Evolutionary conservation across 2,888 invertebrate genomes (phyloP), one percentile per base, ranked within the genome.

Genomic region (Agonopterix arenella): DNA sequence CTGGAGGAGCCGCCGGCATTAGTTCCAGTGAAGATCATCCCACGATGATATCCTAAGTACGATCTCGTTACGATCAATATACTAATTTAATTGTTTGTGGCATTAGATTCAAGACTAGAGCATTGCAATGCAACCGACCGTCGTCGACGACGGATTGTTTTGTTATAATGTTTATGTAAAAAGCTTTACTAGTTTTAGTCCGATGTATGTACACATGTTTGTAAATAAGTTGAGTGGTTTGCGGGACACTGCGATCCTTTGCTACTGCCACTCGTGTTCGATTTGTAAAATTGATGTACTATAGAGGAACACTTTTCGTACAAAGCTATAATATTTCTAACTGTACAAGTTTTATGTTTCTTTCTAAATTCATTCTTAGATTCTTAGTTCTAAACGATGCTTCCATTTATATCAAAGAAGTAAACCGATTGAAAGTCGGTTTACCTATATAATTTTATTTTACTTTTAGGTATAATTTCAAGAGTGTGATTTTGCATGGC

Each of bases 391-490:
- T 80, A 76, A 84, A 85, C 83, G 82, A 88, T 89, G 89, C 89
- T 89, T 89, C 89, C 89, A 89, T 80, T 85, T 79, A 86, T 89
- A 88, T 89, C 89, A 89, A 89, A 89, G 89, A 89, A 76, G 79
- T 80, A 66, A 78, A 76, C 72, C 86, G 74, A 83, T 89, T 86
- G 58, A 73, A 85, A 88, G 89, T 89, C 80, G 88, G 70, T 78
- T 80, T 79, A 74, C 79, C 61, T 80, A 78, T 73, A 75, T 76
- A 76, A 76, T 73, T 80, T 69, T 81, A 80, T 82, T n/a, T n/a
- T 79, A 77, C 62, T 76, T 81, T 75, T 79, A 79, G 77, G 79
- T 80, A 77, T 69, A 68, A 76, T 70, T 82, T 82, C 76, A 67
- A 70, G 78, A 84, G 89, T 85, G 88, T 86, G 88, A 85, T 85